Evolutionary conservation across 2,113 vertebrate genomes (phyloP), one percentile per base, ranked within the genome.

Genomic region (Dryoscopus gambensis): DNA sequence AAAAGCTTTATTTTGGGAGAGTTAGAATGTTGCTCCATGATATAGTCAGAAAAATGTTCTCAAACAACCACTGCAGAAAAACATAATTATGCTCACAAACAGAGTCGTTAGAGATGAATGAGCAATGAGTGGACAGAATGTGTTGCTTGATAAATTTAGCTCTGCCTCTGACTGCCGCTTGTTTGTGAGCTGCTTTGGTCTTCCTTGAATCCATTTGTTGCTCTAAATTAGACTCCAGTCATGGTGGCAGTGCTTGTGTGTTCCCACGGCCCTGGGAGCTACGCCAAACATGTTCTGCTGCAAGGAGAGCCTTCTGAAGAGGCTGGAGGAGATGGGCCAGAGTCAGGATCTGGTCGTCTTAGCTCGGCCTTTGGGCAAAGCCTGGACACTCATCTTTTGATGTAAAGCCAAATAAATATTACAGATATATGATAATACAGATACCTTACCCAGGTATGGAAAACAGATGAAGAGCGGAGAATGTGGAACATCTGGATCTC

Each of bases 141-240:
- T 69, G 82, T 95, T 90, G 59, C 55, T 74, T 70, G 87, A 83
- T 80, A 91, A 88, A 90, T 93, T 90, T 96, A 94, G 82, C 74
- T 85, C 70, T 95, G 71, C 37, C 67, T 77, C 84, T 94, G 62
- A 64, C 64, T 84, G 63, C 15, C 0, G 5, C 50, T 95, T 89
- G 59, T 85, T 82, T 91, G 55, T 70, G 63, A 70, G 19, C 47
- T 91, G 46, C 70, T 95, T 93, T 95, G 89, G 70, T 90, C 75
- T 83, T 96, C 78, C 76, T 88, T 83, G 63, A 56, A 74, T 88
- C 31, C 46, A 31, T 73, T 73, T 91, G 64, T 92, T 94, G 40
- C 71, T 93, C 67, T 80, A 67, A 88, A 91, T 85, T 67, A 88
- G 19, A 52, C 63, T 90, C 35, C 70, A 67, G 71, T 37, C 27